Base-by-base conservation (phyloP, 1,140 invertebrate genomes). In the Hylaeus volcanicus region DNA sequence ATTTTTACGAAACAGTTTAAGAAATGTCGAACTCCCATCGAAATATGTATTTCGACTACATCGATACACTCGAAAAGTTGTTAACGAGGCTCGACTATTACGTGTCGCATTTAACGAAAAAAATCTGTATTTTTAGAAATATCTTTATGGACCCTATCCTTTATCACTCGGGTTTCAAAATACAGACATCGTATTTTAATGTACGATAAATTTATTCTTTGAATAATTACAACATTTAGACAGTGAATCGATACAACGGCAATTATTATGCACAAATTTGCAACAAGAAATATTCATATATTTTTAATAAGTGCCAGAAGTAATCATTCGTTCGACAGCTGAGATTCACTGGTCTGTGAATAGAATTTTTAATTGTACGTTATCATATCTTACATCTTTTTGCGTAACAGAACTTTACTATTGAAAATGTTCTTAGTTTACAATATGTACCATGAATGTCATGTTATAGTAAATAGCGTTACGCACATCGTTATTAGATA, bases 221-320 rank as follows among this genome's bases (percentile, higher is more conserved):
- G 74, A 65, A 82, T 86, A 82, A 81, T 84, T 82, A 86, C 79
- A 88, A 89, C 86, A 88, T 81, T 79, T 89, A 89, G 81, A 90
- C 68, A 75, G 81, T 86, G 65, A 85, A 86, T 88, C 55, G 58
- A 84, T 88, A 89, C 82, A 89, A 78, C 69, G 75, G 82, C 56
- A 77, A 86, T 81, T 84, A 83, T 84, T 84, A 87, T 86, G 74
- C 79, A 83, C 71, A 86, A 66, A 78, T 87, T 79, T 84, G 81
- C 73, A 85, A 84, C 81, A 61, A 86, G 79, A 61, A 86, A 88
- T 88, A 79, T 83, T 75, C 81, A 86, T 64, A 81, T 76, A 82
- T 84, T 70, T 68, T 74, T 77, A 89, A 82, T 85, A 81, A 89
- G 74, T 89, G 82, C 74, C 79, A 82, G 74, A 72, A 86, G 69